Evolutionary conservation across 2,797 vertebrate species (phyloP).

Genomic region (Sebastes hubbsi): DNA sequence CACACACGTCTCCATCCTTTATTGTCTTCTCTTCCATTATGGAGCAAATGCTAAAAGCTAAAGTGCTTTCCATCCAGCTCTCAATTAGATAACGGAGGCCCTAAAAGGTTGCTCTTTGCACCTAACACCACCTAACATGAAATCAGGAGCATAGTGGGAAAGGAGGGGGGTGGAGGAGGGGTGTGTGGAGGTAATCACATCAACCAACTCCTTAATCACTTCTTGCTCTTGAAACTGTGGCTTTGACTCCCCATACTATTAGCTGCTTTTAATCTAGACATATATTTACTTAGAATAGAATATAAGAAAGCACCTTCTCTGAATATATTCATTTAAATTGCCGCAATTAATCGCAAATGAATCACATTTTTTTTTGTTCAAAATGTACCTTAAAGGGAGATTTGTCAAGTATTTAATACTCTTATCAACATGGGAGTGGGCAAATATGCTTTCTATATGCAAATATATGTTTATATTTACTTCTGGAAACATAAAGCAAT

Average conservation of each 20-base stretch:
- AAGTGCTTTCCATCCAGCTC: constrained; percentile 56
- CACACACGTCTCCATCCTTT: background rate
- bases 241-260: background rate
- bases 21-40: constrained; percentile 39
- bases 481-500: no score
- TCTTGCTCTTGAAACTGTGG: constrained; percentile 14
- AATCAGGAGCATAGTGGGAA: constrained; percentile 18
- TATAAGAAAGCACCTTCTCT: background rate
- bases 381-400: no score
- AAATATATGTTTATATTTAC: no score
- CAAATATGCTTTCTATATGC: no score
- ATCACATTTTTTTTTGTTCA: no score
- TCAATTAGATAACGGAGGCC: constrained; percentile 57
- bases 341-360: no score
- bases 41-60: constrained; percentile 57
- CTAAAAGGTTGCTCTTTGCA: constrained; percentile 51
- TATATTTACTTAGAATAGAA: background rate
- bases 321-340: background rate
- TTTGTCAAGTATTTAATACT: no score
- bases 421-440: no score
- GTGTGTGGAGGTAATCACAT: constrained; percentile 34
- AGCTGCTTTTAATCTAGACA: background rate
- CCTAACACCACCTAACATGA: constrained; percentile 36
- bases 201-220: constrained; percentile 27
- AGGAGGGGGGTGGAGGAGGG: background rate